Evolutionary conservation across 2,797 vertebrate species (phyloP), one percentile per base, ranked within the genome.

Genomic region (Alca torda): DNA sequence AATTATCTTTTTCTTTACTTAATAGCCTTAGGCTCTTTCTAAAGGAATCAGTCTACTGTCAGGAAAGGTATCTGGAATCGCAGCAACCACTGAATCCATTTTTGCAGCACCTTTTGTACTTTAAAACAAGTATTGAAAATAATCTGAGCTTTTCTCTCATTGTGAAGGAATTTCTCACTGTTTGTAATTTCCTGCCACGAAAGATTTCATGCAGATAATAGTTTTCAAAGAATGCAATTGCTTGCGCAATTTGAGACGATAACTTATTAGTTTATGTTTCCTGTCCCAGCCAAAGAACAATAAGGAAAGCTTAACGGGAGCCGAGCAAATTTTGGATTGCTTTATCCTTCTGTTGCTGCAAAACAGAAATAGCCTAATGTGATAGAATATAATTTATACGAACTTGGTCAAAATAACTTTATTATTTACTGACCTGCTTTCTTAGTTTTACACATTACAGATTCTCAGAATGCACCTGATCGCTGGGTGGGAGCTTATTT

Each of bases 141-240:
- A 59, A 15, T 18, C 37, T 50, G 74, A 35, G 21, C 9, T 95
- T 96, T 90, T 93, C 37, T 89, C 16, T 80, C 81, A 83, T 64
- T 75, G 81, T 83, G 68, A 89, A 94, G 64, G 88, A 95, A 93
- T 96, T 96, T 95, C 45, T 95, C 93, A 82, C 94, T 93, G 67
- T 90, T 95, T 94, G 91, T 89, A 89, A 95, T 96, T 97, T 96
- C 92, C 95, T 94, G 86, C 74, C 56, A 54, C 68, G 41, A 68
- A 89, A 95, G 94, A 96, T 95, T 95, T 89, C 86, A 77, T 57
- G 56, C 60, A 95, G 93, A 95, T 96, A 96, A 95, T 89, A 50
- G 60, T 90, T 96, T 97, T 95, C 90, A 96, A 96, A 96, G 87
- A 95, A 95, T 90, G 86, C 30, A 84, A 90, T 90, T 73, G 31